Percentiles rank a stretch among this genome's conserved stretches.
Evolutionary conservation across 2,113 vertebrate species (phyloP).

Genomic region (Hassar affinis): DNA sequence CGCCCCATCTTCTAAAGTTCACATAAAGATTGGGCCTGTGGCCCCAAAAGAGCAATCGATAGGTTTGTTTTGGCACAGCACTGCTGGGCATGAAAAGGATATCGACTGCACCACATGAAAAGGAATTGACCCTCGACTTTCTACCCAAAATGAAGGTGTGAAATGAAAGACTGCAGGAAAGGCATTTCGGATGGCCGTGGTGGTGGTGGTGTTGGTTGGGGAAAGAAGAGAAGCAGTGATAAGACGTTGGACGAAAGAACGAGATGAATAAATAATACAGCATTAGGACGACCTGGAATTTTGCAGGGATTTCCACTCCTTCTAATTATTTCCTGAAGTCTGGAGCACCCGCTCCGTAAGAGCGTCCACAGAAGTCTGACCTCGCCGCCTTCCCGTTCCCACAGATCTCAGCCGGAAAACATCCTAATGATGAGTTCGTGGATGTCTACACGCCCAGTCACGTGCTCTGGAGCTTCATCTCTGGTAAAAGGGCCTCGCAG

Average conservation of each 20-base stretch:
- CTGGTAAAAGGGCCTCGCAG: too few species aligned
- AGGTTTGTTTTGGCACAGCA: conserved; percentile 52
- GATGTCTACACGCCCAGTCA: neutral
- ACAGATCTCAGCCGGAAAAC: conserved; percentile 18
- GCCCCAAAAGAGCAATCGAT: conserved; percentile 44
- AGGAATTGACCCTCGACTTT: conserved; percentile 45
- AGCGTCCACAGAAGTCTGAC: neutral
- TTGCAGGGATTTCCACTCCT: conserved; percentile 16
- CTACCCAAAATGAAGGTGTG: conserved; percentile 37
- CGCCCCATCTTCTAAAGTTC: conserved; percentile 24
- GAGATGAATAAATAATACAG: neutral
- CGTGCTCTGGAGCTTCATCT: neutral
- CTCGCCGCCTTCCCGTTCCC: neutral
- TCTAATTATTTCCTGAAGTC: conserved; percentile 21
- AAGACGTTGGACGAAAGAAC: neutral
- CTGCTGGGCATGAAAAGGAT: conserved; percentile 45
- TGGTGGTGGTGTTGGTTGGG: neutral
- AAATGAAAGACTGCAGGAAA: conserved; percentile 5
- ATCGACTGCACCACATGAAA: conserved; percentile 52
- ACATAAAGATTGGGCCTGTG: conserved; percentile 43
- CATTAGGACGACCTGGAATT: neutral
- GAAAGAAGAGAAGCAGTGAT: neutral
- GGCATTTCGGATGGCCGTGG: conserved; percentile 2
- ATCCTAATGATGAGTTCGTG: neutral
- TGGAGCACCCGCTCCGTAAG: neutral